A percentile compares a stretch with the other conserved stretches of the same genome.
phyloP scores from a whole-genome alignment of 2,113 vertebrate species.

The Galeopterus variegatus region DNA sequence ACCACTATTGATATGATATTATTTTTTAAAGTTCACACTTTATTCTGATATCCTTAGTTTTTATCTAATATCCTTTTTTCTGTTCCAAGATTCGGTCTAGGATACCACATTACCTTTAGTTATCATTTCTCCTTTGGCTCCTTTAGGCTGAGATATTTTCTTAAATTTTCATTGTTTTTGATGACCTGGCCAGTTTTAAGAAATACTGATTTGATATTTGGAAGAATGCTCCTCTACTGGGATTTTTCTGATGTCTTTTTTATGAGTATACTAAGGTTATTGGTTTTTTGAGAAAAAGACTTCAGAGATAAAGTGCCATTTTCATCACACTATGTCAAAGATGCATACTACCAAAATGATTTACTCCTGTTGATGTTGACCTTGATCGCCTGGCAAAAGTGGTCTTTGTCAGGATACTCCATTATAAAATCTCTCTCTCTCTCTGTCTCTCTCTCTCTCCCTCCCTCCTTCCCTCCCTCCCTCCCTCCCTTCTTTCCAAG shows the following conservation, averaged over 20 bases:
- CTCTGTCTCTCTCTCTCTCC: too few relatives aligned
- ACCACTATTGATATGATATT: neutral
- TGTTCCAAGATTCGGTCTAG: neutral
- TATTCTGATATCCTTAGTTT: neutral
- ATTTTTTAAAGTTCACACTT: neutral
- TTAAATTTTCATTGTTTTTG: slow-evolving; percentile 1
- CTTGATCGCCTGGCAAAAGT: neutral
- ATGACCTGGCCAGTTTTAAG: neutral
- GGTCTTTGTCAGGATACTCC: neutral
- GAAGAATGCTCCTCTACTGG: neutral
- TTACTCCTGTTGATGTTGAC: slow-evolving; percentile 1
- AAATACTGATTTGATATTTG: neutral
- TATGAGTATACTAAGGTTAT: neutral
- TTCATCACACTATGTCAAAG: neutral
- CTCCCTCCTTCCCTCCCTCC: too few relatives aligned
- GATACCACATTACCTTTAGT: neutral
- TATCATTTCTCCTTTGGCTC: neutral
- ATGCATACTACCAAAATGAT: neutral
- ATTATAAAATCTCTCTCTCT: neutral
- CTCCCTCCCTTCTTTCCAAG: neutral
- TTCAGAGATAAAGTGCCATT: neutral
- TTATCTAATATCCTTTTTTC: neutral
- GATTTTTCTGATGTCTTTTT: slow-evolving; percentile 18
- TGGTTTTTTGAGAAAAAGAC: neutral
- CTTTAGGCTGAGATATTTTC: neutral